Evolutionary conservation across 35 echinoderm and acorn worm species (phyloP).

Genomic region (Anneissia japonica): DNA sequence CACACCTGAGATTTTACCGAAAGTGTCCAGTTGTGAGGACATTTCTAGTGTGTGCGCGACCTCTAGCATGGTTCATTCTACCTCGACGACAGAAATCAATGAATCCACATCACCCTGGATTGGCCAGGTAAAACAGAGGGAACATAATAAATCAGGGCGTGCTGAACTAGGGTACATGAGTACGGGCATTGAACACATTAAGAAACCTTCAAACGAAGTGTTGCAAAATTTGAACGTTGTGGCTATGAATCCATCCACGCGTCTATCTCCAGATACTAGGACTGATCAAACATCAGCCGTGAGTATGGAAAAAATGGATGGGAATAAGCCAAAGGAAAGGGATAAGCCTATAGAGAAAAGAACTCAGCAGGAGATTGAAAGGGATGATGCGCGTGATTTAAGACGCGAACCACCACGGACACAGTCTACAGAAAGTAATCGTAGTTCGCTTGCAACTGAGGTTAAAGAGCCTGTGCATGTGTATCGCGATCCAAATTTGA

Average conservation of each 20-base stretch:
- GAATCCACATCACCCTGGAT: not conserved
- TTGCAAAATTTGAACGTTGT: not conserved
- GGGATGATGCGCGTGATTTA: not conserved
- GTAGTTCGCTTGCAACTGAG: conserved; percentile 20
- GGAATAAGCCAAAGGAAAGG: not conserved
- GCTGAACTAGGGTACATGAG: not conserved
- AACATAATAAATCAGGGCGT: not conserved
- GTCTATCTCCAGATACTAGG: not conserved
- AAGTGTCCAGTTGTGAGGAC: not conserved
- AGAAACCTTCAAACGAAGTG: not conserved
- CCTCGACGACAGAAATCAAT: not conserved
- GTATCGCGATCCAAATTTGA: conserved; percentile 84
- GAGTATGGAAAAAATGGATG: not conserved
- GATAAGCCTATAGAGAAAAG: not conserved
- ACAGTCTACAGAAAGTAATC: not conserved
- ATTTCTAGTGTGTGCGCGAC: not conserved
- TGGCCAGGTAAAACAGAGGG: not conserved
- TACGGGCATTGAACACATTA: not conserved
- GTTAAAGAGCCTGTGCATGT: conserved; percentile 64
- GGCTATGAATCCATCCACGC: not conserved
- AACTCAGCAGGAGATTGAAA: not conserved
- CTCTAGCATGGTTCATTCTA: not conserved
- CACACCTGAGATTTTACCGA: not conserved
- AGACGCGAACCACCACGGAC: not conserved
- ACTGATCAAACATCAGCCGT: not conserved